A percentile compares a stretch with the other conserved stretches of the same genome.
These are phyloP conservation scores for Idaea aversata DNA, from an alignment of 2,888 invertebrate species.

Conservation along the genomic window DNA sequence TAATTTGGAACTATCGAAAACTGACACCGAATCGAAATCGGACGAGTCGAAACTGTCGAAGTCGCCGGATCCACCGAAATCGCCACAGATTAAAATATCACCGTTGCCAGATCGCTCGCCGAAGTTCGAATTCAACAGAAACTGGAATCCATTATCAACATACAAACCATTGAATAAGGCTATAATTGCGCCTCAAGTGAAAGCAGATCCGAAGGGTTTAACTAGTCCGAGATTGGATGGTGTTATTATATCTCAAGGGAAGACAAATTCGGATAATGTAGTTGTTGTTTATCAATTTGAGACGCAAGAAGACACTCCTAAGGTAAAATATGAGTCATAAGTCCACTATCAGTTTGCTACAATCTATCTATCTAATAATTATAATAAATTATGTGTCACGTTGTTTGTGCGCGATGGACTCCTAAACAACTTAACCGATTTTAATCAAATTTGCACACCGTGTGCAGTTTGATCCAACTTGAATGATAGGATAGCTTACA, in stretches of 20 bases:
- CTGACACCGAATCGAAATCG: constrained; percentile 60
- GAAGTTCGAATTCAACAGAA: constrained; percentile 52
- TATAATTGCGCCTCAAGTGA: constrained; percentile 47
- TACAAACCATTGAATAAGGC: constrained; percentile 61
- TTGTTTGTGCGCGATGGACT: no score
- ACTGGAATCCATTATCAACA: constrained; percentile 63
- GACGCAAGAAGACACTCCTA: constrained; percentile 56
- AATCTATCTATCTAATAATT: no score
- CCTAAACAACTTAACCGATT: no score
- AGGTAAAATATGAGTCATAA: constrained; percentile 20
- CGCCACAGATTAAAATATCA: constrained; percentile 56
- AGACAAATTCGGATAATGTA: constrained; percentile 67
- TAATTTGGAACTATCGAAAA: constrained; percentile 58
- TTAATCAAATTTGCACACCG: no score
- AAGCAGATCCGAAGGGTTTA: constrained; percentile 58
- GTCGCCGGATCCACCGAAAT: constrained; percentile 47
- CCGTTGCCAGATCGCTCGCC: constrained; percentile 39
- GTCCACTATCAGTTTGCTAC: no score
- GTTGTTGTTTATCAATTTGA: constrained; percentile 75
- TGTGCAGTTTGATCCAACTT: no score
- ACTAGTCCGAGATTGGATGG: constrained; percentile 68
- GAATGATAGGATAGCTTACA: no score
- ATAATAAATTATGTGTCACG: no score
- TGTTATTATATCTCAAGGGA: constrained; percentile 71
- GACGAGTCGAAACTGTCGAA: constrained; percentile 42